Conservation (phyloP, 2,797 vertebrate genomes). For the Pangasius djambal region DNA sequence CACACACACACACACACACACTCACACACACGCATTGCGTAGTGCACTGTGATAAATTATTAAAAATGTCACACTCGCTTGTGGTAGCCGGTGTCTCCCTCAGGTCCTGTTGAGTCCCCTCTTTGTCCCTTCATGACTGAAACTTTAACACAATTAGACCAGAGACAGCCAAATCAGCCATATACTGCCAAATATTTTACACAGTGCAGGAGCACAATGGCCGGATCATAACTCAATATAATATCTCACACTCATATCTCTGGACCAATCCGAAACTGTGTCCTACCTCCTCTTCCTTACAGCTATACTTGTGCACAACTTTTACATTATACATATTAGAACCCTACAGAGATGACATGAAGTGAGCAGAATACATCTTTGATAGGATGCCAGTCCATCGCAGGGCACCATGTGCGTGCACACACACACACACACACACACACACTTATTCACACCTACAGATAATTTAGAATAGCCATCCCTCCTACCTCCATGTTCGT, state of each 20-base stretch:
- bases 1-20: conserved; percentile 41
- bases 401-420: neutral
- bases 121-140: conserved; percentile 9
- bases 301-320: neutral
- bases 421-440: neutral
- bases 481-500: too few relatives aligned
- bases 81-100: conserved; percentile 24
- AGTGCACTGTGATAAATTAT: conserved; percentile 2
- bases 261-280: neutral
- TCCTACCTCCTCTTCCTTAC: neutral
- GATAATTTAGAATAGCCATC: neutral
- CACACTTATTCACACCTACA: neutral
- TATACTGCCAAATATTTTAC: neutral
- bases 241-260: neutral
- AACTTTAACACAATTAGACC: conserved; percentile 16
- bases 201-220: neutral
- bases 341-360: neutral
- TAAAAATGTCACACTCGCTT: conserved; percentile 6
- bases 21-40: conserved; percentile 19
- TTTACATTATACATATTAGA: neutral
- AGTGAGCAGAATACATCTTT: neutral
- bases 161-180: conserved; percentile 20
- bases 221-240: neutral
- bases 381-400: neutral
- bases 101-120: conserved; percentile 36